Evolutionary conservation across 1,140 invertebrate species (phyloP).

Genomic region (Carcinoscorpius rotundicauda): DNA sequence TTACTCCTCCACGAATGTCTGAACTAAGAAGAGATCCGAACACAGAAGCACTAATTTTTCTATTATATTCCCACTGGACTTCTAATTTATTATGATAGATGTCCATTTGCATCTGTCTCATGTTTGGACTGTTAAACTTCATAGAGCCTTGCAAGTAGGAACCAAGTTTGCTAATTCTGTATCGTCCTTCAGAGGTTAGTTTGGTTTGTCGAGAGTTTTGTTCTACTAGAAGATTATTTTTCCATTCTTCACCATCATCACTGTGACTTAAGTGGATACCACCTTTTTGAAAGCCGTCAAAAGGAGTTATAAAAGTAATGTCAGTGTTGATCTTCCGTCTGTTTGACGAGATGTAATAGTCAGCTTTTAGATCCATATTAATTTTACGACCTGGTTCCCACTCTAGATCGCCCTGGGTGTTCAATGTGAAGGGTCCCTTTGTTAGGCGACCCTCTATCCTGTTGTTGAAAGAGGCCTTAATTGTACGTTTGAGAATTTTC

Average conservation of each 20-base stretch:
- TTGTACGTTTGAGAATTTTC: no score
- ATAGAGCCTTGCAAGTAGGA: not conserved
- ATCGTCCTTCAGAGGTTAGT: conserved; percentile 7
- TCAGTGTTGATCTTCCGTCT: conserved; percentile 8
- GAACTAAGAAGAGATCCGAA: not conserved
- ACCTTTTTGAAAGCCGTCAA: conserved; percentile 22
- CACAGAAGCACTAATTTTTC: not conserved
- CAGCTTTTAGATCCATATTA: not conserved
- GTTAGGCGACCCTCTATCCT: no score
- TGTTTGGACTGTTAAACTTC: conserved; percentile 5
- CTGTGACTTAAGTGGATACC: conserved; percentile 12
- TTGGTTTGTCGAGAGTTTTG: conserved; percentile 5
- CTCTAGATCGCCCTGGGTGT: conserved; percentile 13
- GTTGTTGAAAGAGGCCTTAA: no score
- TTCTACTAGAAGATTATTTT: conserved; percentile 4
- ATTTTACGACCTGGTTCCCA: conserved; percentile 9
- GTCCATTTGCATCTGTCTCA: conserved; percentile 1
- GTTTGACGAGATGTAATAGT: not conserved
- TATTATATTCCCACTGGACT: conserved; percentile 6
- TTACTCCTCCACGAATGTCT: conserved; percentile 1
- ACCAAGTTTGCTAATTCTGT: not conserved
- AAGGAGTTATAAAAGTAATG: conserved; percentile 24
- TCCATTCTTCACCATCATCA: conserved; percentile 12
- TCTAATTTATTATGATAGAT: conserved; percentile 7
- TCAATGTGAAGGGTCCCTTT: not conserved